These are phyloP conservation scores for Xiphorhynchus erythropygius DNA, from an alignment of 2,797 vertebrate species.

Conservation along the genomic window DNA sequence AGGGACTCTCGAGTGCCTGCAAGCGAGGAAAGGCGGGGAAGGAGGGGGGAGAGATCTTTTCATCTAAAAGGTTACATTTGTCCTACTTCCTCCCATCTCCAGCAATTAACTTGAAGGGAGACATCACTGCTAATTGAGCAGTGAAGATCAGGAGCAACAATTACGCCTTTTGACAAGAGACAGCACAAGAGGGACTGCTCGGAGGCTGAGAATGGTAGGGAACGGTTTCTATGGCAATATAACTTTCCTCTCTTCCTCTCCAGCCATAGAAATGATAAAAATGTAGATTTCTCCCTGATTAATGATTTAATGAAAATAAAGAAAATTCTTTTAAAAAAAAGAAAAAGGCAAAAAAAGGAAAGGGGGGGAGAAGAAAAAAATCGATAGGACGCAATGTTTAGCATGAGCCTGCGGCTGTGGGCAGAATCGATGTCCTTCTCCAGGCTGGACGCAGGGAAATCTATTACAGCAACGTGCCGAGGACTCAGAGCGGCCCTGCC, in stretches of 20 bases:
- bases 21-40: background rate
- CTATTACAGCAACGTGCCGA: conserved; percentile 52
- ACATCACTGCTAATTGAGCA: conserved; percentile 79
- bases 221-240: conserved; percentile 76
- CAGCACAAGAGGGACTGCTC: conserved; percentile 74
- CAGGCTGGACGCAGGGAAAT: conserved; percentile 50
- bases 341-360: accelerated
- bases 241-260: conserved; percentile 72
- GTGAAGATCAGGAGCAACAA: conserved; percentile 79
- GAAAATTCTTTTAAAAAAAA: background rate
- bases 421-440: conserved; percentile 69
- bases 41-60: conserved; percentile 65
- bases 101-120: conserved; percentile 80
- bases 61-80: conserved; percentile 80
- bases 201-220: conserved; percentile 74
- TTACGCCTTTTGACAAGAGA: conserved; percentile 79
- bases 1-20: background rate
- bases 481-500: conserved; percentile 23
- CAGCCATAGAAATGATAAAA: conserved; percentile 70
- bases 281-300: conserved; percentile 69
- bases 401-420: conserved; percentile 27
- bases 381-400: conserved; percentile 53
- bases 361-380: background rate
- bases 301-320: conserved; percentile 74
- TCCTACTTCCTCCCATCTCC: conserved; percentile 77